Evolutionary conservation across 2,888 invertebrate species (phyloP).

Genomic region (Lissocephala sabroskyi): DNA sequence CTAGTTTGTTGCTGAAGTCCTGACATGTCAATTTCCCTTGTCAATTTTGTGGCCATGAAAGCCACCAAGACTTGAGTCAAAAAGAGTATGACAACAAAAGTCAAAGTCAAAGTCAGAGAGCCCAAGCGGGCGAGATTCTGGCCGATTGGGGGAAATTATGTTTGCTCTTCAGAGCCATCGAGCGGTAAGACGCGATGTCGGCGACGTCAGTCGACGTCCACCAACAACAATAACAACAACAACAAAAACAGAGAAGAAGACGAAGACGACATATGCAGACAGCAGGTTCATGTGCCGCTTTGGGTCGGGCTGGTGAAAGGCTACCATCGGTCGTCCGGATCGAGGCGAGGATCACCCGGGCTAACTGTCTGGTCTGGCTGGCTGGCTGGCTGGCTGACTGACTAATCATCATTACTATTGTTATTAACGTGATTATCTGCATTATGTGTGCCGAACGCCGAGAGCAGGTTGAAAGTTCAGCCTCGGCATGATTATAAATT

Average conservation of each 20-base stretch:
- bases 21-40: too few species aligned
- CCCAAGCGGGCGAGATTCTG: slow-evolving; percentile 44
- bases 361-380: background rate
- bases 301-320: slow-evolving; percentile 50
- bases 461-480: slow-evolving; percentile 55
- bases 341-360: too few species aligned
- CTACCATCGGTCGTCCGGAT: slow-evolving; percentile 39
- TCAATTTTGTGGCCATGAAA: too few species aligned
- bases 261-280: slow-evolving; percentile 20
- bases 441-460: slow-evolving; percentile 30
- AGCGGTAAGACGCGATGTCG: slow-evolving; percentile 15
- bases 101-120: too few species aligned
- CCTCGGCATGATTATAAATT: slow-evolving; percentile 54
- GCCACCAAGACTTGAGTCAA: too few species aligned
- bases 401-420: slow-evolving; percentile 66
- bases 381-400: slow-evolving; percentile 6
- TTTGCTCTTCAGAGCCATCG: slow-evolving; percentile 36
- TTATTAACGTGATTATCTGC: slow-evolving; percentile 64
- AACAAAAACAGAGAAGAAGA: slow-evolving; percentile 5
- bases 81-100: too few species aligned
- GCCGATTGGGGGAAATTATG: slow-evolving; percentile 60
- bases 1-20: too few species aligned
- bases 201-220: too few species aligned
- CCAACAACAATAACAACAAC: too few species aligned
- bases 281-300: slow-evolving; percentile 49